Percentiles rank a stretch among this genome's conserved stretches.
phyloP scores from a whole-genome alignment of 1,140 invertebrate genomes.

The Hesperophylax magnus region DNA sequence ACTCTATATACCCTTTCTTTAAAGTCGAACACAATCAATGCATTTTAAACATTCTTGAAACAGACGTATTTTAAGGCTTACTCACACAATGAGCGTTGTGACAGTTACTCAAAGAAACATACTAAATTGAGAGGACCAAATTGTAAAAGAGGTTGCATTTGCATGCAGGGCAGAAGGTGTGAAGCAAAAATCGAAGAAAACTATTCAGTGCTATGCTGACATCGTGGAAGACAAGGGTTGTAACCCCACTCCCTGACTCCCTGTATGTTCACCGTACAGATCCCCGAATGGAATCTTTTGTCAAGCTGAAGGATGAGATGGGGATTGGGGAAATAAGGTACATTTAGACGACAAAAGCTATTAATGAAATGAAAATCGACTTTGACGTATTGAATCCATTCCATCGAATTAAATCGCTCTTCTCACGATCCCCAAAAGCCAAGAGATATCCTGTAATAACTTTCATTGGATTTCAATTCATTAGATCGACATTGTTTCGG shows the following conservation, averaged over 20 bases:
- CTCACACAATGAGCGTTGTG: too few relatives aligned
- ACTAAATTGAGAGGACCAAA: too few relatives aligned
- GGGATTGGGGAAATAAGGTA: constrained; percentile 25
- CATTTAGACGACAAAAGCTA: constrained; percentile 46
- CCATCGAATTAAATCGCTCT: constrained; percentile 37
- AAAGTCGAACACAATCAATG: too few relatives aligned
- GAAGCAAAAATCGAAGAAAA: too few relatives aligned
- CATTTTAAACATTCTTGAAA: too few relatives aligned
- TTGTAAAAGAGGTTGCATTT: too few relatives aligned
- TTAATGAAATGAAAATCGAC: constrained; percentile 49
- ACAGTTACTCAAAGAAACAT: too few relatives aligned
- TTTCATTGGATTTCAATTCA: background rate
- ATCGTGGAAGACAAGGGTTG: background rate
- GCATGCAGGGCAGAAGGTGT: too few relatives aligned
- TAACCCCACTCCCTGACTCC: background rate
- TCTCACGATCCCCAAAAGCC: background rate
- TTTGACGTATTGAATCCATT: constrained; percentile 44
- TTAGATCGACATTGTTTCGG: background rate
- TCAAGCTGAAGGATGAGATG: constrained; percentile 19
- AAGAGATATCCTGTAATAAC: background rate
- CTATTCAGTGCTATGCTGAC: too few relatives aligned
- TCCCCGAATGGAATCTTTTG: constrained; percentile 20
- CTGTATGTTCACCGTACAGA: background rate
- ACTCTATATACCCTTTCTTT: too few relatives aligned
- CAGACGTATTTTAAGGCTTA: too few relatives aligned